A percentile compares a stretch with the other conserved stretches of the same genome.
Evolutionary conservation across 2,113 vertebrate species (phyloP).

Genomic region (Paramormyrops kingsleyae): DNA sequence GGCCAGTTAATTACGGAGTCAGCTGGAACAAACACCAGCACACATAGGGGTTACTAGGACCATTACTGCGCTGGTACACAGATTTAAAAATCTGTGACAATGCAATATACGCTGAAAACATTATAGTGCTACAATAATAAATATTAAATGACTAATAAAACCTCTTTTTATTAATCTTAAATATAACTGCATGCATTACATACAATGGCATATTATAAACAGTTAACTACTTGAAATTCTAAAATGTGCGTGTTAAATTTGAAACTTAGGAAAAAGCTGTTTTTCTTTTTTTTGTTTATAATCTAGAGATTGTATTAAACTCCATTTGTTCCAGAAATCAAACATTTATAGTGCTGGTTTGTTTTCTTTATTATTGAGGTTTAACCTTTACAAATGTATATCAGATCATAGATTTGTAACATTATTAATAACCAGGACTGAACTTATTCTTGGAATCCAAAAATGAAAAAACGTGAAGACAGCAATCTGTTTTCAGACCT

Average conservation of each 20-base stretch:
- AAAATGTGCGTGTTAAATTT: not conserved
- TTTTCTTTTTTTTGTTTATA: not conserved
- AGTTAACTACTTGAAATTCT: not conserved
- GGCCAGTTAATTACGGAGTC: not conserved
- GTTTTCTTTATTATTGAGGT: conserved; percentile 10
- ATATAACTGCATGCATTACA: not conserved
- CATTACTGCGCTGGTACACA: not conserved
- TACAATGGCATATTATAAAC: not conserved
- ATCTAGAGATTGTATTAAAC: not conserved
- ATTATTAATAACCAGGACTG: conserved; percentile 45
- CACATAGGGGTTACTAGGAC: not conserved
- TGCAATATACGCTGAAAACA: not conserved
- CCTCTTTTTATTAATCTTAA: not conserved
- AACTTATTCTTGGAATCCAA: conserved; percentile 26
- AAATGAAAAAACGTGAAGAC: conserved; percentile 24
- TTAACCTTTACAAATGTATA: conserved; percentile 43
- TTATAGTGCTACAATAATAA: not conserved
- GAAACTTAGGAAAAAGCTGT: not conserved
- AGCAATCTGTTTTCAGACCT: conserved; percentile 45
- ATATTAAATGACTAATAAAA: not conserved
- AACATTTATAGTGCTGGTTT: conserved; percentile 8
- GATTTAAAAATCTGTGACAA: not conserved
- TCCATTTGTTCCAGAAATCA: not conserved
- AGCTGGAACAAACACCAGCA: not conserved
- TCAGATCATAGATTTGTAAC: conserved; percentile 28